Evolutionary conservation across 1,140 invertebrate genomes (phyloP), one percentile per base, ranked within the genome.

Genomic region (Neodiprion pinetum): DNA sequence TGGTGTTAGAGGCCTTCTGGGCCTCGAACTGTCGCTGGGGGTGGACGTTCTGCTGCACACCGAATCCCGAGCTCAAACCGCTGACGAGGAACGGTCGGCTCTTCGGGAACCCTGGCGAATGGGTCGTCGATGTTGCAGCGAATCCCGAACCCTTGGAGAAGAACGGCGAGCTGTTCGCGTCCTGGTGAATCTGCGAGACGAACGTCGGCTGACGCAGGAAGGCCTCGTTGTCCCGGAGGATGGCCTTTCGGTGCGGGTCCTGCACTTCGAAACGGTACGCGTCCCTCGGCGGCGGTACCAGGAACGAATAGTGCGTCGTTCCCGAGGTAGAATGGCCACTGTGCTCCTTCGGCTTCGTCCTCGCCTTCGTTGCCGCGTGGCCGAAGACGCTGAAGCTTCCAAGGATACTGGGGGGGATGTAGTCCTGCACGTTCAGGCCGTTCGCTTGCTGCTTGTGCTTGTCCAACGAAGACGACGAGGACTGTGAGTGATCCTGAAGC

Each of bases 341-440:
- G 21, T 69, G 67, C 12, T 69, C 67, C 40, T 9, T 69, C 14
- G 82, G 81, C 23, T 86, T 86, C 14, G 78, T 82, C 12, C 88
- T 81, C 1, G 85, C 82, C 70, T 89, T 88, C 0, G 86, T 72
- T 1, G 86, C 82, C 1, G 84, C 83, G 67, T 89, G 87, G 0
- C 88, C 85, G 40, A 89, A 88, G 0, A 86, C 80, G 21, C 83
- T 86, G 67, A 90, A 89, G 28, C 87, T 89, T 5, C 88, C 89
- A 7, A 90, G 77, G 71, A 90, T 88, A 71, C 84, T 87, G 0
- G 88, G 85, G 0, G 88, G 88, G 74, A 14, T 85, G 75, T 83
- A 87, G 7, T 88, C 86, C 14, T 85, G 81, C 7, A 76, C 50
- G 11, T 66, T 68, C 28, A 61, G 12, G 40, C 68, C 66, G 9